Evolutionary conservation across 2,888 invertebrate species (phyloP).

Genomic region (Cristatella mucedo): DNA sequence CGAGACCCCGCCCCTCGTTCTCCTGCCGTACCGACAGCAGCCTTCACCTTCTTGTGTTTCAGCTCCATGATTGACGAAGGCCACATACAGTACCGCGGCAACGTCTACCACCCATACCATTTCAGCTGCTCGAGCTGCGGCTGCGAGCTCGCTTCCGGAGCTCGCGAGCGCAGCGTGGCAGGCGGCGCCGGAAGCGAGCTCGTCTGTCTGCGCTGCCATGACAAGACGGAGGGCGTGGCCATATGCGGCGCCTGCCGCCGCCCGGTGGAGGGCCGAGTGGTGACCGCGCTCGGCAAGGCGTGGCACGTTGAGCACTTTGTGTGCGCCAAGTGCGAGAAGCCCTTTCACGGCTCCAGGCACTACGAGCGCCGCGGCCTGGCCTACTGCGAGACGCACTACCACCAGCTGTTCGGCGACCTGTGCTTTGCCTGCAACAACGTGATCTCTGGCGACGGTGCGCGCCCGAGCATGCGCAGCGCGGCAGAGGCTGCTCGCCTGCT

Average conservation of each 20-base stretch:
- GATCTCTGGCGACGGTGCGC: slow-evolving; percentile 81
- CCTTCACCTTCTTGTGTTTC: slow-evolving; percentile 48
- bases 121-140: slow-evolving; percentile 70
- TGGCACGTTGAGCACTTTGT: slow-evolving; percentile 67
- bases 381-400: slow-evolving; percentile 97
- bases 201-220: slow-evolving; percentile 92
- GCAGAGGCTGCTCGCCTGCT: too few relatives aligned
- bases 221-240: slow-evolving; percentile 99
- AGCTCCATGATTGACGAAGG: slow-evolving; percentile 42
- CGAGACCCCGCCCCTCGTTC: too few relatives aligned
- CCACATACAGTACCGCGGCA: slow-evolving; percentile 50
- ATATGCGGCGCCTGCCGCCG: slow-evolving; percentile 97
- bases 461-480: slow-evolving; percentile 1
- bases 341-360: slow-evolving; percentile 94
- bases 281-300: slow-evolving; percentile 65
- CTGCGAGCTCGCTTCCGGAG: slow-evolving; percentile 80
- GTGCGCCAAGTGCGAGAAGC: slow-evolving; percentile 98
- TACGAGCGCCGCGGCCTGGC: slow-evolving; percentile 92
- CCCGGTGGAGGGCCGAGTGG: slow-evolving; percentile 94
- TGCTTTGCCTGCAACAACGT: slow-evolving; percentile 98
- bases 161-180: slow-evolving; percentile 85
- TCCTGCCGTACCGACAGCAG: too few relatives aligned
- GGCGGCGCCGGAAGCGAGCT: too few relatives aligned
- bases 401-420: slow-evolving; percentile 89
- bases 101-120: slow-evolving; percentile 97